Evolutionary conservation across 1,140 invertebrate genomes (phyloP), one percentile per base, ranked within the genome.

Genomic region (Macrobrachium rosenbergii): DNA sequence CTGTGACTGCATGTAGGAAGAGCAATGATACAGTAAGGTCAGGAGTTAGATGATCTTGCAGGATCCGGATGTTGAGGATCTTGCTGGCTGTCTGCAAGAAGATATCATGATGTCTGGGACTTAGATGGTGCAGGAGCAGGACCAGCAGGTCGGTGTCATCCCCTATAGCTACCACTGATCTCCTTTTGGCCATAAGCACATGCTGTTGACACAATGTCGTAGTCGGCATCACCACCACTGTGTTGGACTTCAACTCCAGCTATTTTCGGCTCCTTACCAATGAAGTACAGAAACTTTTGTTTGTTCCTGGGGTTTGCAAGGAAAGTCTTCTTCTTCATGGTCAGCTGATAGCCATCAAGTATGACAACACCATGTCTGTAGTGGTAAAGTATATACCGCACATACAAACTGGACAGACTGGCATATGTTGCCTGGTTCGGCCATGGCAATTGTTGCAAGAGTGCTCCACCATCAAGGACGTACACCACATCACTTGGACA

Each of bases 201-300:
- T 64, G 63, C 63, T 64, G 63, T 64, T 64, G 63, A 73, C 72
- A 73, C 23, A 73, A 73, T 73, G 72, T 75, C 11, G 16, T 23
- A 75, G 37, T 75, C 73, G 7, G 73, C 73, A 37, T 75, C 21
- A 28, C 11, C 73, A 75, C 0, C 73, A 75, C 73, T 37, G 73
- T 75, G 73, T n/a, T n/a, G n/a, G n/a, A n/a, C n/a, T n/a, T n/a
- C n/a, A n/a, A n/a, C n/a, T n/a, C n/a, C n/a, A n/a, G n/a, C n/a
- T n/a, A 43, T 75, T 37, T 43, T 28, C 21, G 28, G 16, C 37
- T 75, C 37, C 72, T 43, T 52, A 43, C 43, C 43, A 78, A 52
- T 78, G 43, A 78, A 78, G 75, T 78, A 78, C 75, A 78, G 45
- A 52, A 52, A 52, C 75, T 73, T 73, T 23, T 73, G 69, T 23